These are phyloP conservation scores for Acanthisitta chloris DNA, from an alignment of 2,113 vertebrate species.

Conservation along the genomic window DNA sequence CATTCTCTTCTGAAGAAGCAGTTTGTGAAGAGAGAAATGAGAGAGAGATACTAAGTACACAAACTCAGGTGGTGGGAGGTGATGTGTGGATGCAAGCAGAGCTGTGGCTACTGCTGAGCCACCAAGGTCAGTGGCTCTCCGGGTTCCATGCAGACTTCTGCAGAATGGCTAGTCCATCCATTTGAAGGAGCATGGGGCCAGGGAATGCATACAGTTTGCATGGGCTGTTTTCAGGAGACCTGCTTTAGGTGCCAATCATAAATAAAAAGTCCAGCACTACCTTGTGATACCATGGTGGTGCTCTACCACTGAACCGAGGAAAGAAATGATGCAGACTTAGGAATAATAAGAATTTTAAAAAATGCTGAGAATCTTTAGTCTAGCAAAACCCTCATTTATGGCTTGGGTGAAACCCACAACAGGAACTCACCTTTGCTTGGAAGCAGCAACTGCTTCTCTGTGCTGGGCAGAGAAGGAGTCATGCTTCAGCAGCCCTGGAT, in stretches of 20 bases:
- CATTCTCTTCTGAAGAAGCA: not conserved
- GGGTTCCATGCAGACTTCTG: not conserved
- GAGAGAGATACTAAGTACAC: not conserved
- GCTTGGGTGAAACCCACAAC: not conserved
- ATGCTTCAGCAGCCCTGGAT: not conserved
- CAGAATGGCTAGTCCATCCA: rapidly evolving
- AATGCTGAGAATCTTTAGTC: not conserved
- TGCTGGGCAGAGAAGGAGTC: not conserved
- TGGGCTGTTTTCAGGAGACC: not conserved
- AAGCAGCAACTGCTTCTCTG: not conserved
- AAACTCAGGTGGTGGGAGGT: not conserved
- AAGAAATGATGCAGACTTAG: not conserved
- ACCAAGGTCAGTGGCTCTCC: not conserved
- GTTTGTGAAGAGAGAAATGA: not conserved
- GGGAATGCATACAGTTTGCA: not conserved
- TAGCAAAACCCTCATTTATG: rapidly evolving
- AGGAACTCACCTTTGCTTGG: not conserved
- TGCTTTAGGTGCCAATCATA: not conserved
- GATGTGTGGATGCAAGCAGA: not conserved
- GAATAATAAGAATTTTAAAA: not conserved
- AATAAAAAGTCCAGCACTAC: not conserved
- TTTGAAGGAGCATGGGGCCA: not conserved
- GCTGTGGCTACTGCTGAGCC: not conserved
- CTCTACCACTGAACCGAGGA: not conserved
- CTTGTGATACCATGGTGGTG: not conserved